Conservation (phyloP, 2,888 invertebrate genomes). For the Erynnis tages region DNA sequence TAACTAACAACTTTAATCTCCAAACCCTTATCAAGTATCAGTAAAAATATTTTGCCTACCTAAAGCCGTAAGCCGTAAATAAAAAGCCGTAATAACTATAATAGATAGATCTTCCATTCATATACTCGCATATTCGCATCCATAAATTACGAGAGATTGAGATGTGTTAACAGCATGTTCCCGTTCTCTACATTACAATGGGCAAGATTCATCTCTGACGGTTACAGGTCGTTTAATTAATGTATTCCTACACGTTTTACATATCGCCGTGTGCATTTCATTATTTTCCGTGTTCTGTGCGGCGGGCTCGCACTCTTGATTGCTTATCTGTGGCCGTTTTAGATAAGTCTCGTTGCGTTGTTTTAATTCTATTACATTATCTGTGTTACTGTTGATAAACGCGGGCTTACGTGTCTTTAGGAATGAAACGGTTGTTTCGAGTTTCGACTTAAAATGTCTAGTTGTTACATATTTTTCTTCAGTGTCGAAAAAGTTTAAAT, state of each 20-base stretch:
- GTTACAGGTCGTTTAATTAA: slow-evolving; percentile 21
- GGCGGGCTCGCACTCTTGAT: slow-evolving; percentile 23
- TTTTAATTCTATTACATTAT: slow-evolving; percentile 25
- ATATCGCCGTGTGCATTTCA: slow-evolving; percentile 23
- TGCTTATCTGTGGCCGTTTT: slow-evolving; percentile 27
- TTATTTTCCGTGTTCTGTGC: slow-evolving; percentile 22
- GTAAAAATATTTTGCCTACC: too few species aligned
- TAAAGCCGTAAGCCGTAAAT: too few species aligned
- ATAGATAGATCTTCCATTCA: too few species aligned
- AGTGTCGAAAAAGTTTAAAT: too few species aligned
- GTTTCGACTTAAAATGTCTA: background rate
- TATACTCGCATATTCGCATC: slow-evolving; percentile 3
- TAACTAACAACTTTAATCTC: too few species aligned
- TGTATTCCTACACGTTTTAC: slow-evolving; percentile 20
- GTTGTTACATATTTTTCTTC: too few species aligned
- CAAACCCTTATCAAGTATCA: too few species aligned
- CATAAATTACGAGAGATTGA: slow-evolving; percentile 18
- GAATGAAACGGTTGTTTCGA: slow-evolving; percentile 1
- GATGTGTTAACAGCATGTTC: slow-evolving; percentile 22
- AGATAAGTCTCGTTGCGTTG: slow-evolving; percentile 26
- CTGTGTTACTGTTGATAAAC: slow-evolving; percentile 22
- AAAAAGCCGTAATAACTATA: too few species aligned
- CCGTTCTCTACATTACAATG: slow-evolving; percentile 21
- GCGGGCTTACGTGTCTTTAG: slow-evolving; percentile 18
- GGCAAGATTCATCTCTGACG: slow-evolving; percentile 18